Evolutionary conservation across 1,140 invertebrate genomes (phyloP).

Genomic region (Bombus pascuorum): DNA sequence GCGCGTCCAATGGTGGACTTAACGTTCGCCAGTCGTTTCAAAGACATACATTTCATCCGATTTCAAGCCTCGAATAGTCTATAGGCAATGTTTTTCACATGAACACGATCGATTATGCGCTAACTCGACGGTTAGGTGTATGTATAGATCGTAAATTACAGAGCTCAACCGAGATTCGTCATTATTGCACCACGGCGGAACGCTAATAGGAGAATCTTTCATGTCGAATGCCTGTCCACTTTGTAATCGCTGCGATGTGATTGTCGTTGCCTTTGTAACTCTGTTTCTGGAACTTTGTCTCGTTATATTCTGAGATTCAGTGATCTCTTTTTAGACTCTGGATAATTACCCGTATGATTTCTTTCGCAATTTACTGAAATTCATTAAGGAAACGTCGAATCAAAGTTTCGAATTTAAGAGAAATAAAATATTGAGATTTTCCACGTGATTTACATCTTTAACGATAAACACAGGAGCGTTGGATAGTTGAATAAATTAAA

Average conservation of each 20-base stretch:
- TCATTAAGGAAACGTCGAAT: neutral
- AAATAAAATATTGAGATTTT: neutral
- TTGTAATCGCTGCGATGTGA: neutral
- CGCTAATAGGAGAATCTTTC: neutral
- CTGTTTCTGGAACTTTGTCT: neutral
- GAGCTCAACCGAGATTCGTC: constrained; percentile 3
- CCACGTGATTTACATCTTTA: neutral
- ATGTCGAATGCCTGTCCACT: neutral
- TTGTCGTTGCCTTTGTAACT: neutral
- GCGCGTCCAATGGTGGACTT: constrained; percentile 42
- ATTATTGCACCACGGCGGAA: constrained; percentile 7
- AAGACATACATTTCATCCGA: constrained; percentile 43
- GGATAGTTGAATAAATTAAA: neutral
- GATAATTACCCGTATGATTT: neutral
- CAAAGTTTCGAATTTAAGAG: neutral
- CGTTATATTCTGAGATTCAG: neutral
- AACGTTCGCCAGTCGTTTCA: constrained; percentile 29
- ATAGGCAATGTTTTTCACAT: constrained; percentile 29
- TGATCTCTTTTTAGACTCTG: no score
- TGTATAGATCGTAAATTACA: constrained; percentile 39
- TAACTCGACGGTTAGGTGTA: neutral
- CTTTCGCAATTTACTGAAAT: no score
- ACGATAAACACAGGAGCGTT: neutral
- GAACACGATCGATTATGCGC: constrained; percentile 34
- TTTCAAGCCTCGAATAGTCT: neutral